A percentile compares a stretch with the other conserved stretches of the same genome.
Conservation (phyloP, 1,140 invertebrate species). For the Drosophila bifasciata region DNA sequence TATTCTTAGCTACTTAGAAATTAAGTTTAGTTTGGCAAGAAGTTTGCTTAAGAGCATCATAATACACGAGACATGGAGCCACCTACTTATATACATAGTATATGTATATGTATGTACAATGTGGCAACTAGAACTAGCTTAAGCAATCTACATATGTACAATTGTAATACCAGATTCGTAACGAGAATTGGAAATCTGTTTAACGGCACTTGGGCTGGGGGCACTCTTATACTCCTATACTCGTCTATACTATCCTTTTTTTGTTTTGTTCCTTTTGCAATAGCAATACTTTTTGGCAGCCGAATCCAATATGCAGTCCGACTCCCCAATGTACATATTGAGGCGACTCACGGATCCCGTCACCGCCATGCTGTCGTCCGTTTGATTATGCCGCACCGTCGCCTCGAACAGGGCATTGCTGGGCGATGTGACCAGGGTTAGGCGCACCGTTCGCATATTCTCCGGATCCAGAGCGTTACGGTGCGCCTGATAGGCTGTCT, state of each 20-base stretch:
- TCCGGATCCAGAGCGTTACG: constrained; percentile 23
- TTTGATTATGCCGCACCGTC: constrained; percentile 84
- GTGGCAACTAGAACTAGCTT: too few species aligned
- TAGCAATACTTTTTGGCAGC: constrained; percentile 86
- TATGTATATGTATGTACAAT: too few species aligned
- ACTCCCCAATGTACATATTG: constrained; percentile 86
- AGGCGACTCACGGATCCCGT: constrained; percentile 86
- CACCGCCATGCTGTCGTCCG: constrained; percentile 49
- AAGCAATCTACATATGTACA: constrained; percentile 12
- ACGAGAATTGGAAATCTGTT: too few species aligned
- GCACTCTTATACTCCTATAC: constrained; percentile 11
- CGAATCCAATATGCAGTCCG: constrained; percentile 85
- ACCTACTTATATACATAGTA: too few species aligned
- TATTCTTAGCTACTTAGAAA: too few species aligned
- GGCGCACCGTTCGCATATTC: constrained; percentile 54
- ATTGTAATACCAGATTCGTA: constrained; percentile 24
- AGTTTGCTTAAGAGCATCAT: too few species aligned
- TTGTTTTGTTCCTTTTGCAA: constrained; percentile 67
- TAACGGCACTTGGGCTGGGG: constrained; percentile 45
- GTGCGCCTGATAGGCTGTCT: constrained; percentile 55
- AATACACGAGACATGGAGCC: too few species aligned
- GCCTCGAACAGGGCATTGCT: constrained; percentile 87
- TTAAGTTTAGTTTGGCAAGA: too few species aligned
- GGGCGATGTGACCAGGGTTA: constrained; percentile 85
- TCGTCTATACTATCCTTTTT: constrained; percentile 12